These are phyloP conservation scores for Phorcus lineatus DNA, from an alignment of 2,888 invertebrate genomes.

Conservation along the genomic window DNA sequence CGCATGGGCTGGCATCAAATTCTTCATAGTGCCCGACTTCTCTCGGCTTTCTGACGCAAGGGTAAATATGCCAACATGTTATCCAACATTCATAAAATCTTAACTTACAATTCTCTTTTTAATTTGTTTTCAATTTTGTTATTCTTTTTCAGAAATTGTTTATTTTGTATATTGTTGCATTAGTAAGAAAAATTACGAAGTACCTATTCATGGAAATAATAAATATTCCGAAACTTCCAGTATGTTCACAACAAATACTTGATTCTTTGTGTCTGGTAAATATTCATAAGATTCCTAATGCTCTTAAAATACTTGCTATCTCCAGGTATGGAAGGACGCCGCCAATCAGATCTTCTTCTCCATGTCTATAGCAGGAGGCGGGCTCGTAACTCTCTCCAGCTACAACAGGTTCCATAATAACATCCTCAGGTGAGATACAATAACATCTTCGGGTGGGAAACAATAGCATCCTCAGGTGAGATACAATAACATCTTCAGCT, in stretches of 20 bases:
- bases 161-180: no score
- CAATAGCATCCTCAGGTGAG: no score
- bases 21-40: conserved; percentile 70
- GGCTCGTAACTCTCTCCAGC: conserved; percentile 71
- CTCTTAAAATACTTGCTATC: not conserved
- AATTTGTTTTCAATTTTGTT: not conserved
- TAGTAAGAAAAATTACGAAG: no score
- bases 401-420: conserved; percentile 72
- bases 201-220: no score
- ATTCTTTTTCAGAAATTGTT: not conserved
- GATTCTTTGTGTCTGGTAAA: no score
- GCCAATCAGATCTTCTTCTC: conserved; percentile 74
- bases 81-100: not conserved
- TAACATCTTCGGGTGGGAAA: no score
- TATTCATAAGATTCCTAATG: not conserved
- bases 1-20: conserved; percentile 69
- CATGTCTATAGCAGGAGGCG: conserved; percentile 70
- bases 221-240: no score
- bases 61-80: conserved; percentile 49
- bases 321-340: conserved; percentile 74
- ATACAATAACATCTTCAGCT: no score
- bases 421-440: conserved; percentile 61
- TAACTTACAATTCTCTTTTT: not conserved
- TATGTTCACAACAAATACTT: not conserved
- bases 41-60: conserved; percentile 63